These are phyloP conservation scores for Bergia sp. DNA, from an alignment of 92 coral and sea anemone species.

Conservation along the genomic window DNA sequence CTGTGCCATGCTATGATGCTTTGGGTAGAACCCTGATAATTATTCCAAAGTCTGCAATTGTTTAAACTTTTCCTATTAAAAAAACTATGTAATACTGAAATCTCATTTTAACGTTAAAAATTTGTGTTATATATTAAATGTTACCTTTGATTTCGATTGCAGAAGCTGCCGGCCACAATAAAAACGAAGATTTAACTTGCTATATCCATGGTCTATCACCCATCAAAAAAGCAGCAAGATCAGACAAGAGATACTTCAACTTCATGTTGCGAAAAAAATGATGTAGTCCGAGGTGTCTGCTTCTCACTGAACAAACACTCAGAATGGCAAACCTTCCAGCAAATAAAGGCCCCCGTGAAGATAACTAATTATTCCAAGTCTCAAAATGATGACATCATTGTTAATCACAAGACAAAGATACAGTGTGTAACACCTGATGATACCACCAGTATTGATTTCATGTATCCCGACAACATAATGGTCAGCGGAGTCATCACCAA, in stretches of 20 bases:
- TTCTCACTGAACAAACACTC: not conserved
- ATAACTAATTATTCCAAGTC: conserved; percentile 11
- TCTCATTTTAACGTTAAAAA: no score
- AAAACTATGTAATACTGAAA: no score
- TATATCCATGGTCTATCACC: conserved; percentile 9
- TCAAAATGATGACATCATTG: conserved; percentile 9
- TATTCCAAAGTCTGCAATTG: no score
- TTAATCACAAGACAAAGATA: conserved; percentile 13
- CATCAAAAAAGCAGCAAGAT: conserved; percentile 7
- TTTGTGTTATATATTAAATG: not conserved
- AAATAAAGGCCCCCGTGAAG: not conserved
- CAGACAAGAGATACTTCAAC: no score
- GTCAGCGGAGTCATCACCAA: not conserved
- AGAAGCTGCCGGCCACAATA: not conserved
- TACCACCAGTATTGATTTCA: not conserved
- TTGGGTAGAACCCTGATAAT: no score
- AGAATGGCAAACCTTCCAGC: conserved; percentile 19
- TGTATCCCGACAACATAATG: not conserved
- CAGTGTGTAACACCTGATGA: conserved; percentile 17
- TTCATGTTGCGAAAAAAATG: no score
- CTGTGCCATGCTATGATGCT: no score
- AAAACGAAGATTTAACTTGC: conserved; percentile 1
- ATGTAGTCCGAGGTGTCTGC: not conserved
- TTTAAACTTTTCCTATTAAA: no score
- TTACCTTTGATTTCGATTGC: not conserved